These are phyloP conservation scores for Erebia ligea DNA, from an alignment of 2,888 invertebrate species.

Conservation along the genomic window DNA sequence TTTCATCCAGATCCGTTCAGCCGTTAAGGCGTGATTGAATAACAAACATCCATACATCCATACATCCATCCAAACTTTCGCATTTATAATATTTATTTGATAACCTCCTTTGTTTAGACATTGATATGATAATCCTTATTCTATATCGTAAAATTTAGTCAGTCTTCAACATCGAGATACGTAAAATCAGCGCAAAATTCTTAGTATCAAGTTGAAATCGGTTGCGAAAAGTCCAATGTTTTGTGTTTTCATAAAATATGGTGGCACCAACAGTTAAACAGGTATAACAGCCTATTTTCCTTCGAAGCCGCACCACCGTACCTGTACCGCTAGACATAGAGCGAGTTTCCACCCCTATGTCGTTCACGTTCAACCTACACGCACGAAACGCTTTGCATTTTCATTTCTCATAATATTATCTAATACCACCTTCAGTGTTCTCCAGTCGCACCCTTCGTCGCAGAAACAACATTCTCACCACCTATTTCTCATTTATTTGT, in stretches of 20 bases:
- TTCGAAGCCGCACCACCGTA: no score
- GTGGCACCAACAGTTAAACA: conserved; percentile 25
- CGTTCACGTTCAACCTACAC: neutral
- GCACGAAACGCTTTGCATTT: neutral
- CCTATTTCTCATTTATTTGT: no score
- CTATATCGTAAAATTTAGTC: conserved; percentile 23
- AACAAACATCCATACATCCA: no score
- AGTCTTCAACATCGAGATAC: neutral
- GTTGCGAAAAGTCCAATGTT: neutral
- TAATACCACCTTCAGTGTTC: no score
- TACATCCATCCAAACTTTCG: no score
- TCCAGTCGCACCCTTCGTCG: no score
- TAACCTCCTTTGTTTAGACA: conserved; percentile 18
- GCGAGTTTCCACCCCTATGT: no score
- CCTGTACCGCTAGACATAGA: no score
- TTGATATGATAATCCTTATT: conserved; percentile 27
- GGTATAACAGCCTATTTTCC: conserved; percentile 11
- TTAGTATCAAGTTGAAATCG: conserved; percentile 4
- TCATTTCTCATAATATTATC: neutral
- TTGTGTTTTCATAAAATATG: conserved; percentile 17
- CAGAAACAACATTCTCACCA: no score
- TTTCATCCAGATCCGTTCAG: no score
- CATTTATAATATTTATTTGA: neutral
- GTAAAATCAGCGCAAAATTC: neutral
- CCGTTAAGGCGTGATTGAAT: no score